Evolutionary conservation across 2,888 invertebrate species (phyloP).

Genomic region (Hypercompe scribonia): DNA sequence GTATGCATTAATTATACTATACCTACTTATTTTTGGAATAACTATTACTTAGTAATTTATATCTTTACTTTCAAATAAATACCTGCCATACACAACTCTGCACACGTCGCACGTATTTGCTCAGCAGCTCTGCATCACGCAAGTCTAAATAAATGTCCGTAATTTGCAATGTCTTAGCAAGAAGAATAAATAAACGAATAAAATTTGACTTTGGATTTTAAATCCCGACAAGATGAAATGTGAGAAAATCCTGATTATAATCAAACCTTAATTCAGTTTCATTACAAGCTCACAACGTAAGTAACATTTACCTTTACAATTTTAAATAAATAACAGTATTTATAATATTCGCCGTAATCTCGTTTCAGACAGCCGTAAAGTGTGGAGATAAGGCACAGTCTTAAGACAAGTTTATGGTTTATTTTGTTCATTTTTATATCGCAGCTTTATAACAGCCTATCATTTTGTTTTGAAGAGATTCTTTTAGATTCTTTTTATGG

Average conservation of each 20-base stretch:
- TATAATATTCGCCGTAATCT: slow-evolving; percentile 43
- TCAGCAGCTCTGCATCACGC: not conserved
- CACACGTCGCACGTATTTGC: not conserved
- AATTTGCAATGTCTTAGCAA: not conserved
- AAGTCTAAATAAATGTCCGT: not conserved
- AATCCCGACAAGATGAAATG: slow-evolving; percentile 6
- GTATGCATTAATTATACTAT: too few species aligned
- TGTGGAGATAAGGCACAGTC: slow-evolving; percentile 36
- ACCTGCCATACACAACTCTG: not conserved
- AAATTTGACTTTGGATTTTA: too few species aligned
- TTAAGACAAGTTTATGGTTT: slow-evolving; percentile 39
- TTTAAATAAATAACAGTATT: slow-evolving; percentile 41
- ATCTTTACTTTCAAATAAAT: too few species aligned
- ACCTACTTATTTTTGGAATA: too few species aligned
- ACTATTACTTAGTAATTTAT: too few species aligned
- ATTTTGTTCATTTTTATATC: slow-evolving; percentile 46
- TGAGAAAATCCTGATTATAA: slow-evolving; percentile 11
- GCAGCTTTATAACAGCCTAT: slow-evolving; percentile 40
- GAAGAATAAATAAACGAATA: not conserved
- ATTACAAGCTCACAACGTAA: slow-evolving; percentile 21
- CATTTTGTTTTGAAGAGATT: slow-evolving; percentile 36
- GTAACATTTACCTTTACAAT: slow-evolving; percentile 18
- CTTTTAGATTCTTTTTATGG: slow-evolving; percentile 27
- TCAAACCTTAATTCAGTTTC: slow-evolving; percentile 25
- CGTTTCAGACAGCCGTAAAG: slow-evolving; percentile 38